Percentiles rank a stretch among this genome's conserved stretches.
Evolutionary conservation across 2,113 vertebrate genomes (phyloP).

Genomic region (Myotis brandtii): DNA sequence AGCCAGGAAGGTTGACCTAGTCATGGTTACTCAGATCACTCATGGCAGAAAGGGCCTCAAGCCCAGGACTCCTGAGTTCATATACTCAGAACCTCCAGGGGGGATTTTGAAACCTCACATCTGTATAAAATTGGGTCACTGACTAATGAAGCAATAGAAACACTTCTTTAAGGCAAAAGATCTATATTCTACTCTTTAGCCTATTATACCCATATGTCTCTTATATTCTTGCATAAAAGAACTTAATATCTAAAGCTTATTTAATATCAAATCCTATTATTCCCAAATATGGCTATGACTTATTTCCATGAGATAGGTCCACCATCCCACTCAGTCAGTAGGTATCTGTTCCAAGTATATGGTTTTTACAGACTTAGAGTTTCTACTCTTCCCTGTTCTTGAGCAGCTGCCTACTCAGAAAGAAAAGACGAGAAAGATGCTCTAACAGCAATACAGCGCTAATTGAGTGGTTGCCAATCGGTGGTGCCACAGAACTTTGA

Average conservation of each 20-base stretch:
- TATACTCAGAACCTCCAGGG: neutral
- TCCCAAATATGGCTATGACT: neutral
- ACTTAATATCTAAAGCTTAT: constrained; percentile 12
- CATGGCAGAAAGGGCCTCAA: constrained; percentile 18
- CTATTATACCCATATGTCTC: neutral
- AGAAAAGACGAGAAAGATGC: constrained; percentile 40
- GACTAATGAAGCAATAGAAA: neutral
- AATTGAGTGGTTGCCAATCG: neutral
- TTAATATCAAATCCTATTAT: neutral
- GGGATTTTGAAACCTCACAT: neutral
- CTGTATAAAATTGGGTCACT: neutral
- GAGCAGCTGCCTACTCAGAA: constrained; percentile 14
- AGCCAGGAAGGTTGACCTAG: neutral
- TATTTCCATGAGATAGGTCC: neutral
- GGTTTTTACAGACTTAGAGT: neutral
- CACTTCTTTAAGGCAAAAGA: neutral
- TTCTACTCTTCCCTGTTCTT: neutral
- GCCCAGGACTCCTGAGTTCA: neutral
- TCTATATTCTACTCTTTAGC: neutral
- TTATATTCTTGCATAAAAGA: neutral
- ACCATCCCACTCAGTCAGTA: neutral
- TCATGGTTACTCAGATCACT: neutral
- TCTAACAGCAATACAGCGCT: neutral
- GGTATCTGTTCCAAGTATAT: neutral
- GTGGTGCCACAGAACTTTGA: constrained; percentile 27